Evolutionary conservation across 1,140 invertebrate species (phyloP).

Genomic region (Drosophila pseudoananassae): DNA sequence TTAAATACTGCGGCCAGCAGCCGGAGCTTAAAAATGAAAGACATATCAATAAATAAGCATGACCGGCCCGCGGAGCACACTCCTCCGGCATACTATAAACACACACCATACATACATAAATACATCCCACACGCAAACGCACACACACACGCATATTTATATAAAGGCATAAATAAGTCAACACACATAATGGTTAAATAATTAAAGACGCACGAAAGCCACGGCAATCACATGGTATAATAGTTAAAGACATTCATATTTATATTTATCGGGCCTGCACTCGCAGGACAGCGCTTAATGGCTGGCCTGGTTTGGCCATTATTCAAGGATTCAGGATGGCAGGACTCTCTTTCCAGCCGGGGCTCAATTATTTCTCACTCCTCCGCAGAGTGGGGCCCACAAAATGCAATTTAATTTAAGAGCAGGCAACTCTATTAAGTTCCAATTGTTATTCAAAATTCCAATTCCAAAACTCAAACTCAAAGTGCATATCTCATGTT

Average conservation of each 20-base stretch:
- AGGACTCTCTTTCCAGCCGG: slow-evolving; percentile 5
- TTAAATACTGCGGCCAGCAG: slow-evolving; percentile 61
- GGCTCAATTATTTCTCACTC: no score
- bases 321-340: slow-evolving; percentile 15
- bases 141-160: slow-evolving; percentile 4
- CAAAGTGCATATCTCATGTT: slow-evolving; percentile 15
- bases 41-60: slow-evolving; percentile 68
- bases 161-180: slow-evolving; percentile 29
- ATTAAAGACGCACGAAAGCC: slow-evolving; percentile 50
- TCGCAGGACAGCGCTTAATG: slow-evolving; percentile 27
- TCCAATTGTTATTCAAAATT: slow-evolving; percentile 41
- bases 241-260: slow-evolving; percentile 65
- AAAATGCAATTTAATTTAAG: slow-evolving; percentile 40
- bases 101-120: slow-evolving; percentile 3
- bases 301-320: slow-evolving; percentile 35
- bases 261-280: slow-evolving; percentile 50
- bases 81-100: background rate
- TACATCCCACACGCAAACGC: slow-evolving; percentile 3
- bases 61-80: slow-evolving; percentile 15
- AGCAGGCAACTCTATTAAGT: slow-evolving; percentile 46
- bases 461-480: slow-evolving; percentile 21
- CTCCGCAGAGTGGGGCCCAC: background rate
- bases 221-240: slow-evolving; percentile 52
- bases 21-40: slow-evolving; percentile 61
- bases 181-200: slow-evolving; percentile 57